These are phyloP conservation scores for Spicauda simplicius DNA, from an alignment of 2,888 invertebrate genomes.

Conservation along the genomic window DNA sequence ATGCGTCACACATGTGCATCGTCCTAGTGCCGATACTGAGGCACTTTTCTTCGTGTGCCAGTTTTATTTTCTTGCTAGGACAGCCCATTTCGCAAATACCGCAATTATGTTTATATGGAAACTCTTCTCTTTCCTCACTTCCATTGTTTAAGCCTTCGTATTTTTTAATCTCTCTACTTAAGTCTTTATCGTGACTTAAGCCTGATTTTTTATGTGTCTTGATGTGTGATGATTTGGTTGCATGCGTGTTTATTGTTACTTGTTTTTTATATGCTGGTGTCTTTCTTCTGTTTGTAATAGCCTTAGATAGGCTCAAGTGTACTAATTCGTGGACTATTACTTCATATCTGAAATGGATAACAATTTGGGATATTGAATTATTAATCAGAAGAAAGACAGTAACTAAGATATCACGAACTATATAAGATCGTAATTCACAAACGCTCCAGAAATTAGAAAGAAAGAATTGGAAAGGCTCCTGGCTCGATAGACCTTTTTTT, in stretches of 20 bases:
- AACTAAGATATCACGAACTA: too few species aligned
- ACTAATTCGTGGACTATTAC: conserved; percentile 9
- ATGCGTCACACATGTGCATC: conserved; percentile 2
- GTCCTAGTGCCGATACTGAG: neutral
- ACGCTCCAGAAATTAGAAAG: too few species aligned
- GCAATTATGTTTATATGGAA: neutral
- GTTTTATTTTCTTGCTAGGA: neutral
- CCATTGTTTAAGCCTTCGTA: neutral
- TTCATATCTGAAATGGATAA: conserved; percentile 5
- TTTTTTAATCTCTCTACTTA: too few species aligned
- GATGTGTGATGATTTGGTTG: neutral
- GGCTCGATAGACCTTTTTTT: too few species aligned
- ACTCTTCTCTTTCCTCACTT: neutral
- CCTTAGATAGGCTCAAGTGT: conserved; percentile 5
- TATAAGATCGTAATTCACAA: too few species aligned
- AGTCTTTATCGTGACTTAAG: too few species aligned
- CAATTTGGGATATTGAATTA: too few species aligned
- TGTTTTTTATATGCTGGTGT: neutral
- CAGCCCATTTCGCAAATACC: neutral
- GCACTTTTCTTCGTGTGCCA: neutral
- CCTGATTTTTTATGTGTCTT: too few species aligned
- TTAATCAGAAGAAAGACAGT: too few species aligned
- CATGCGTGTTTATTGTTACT: neutral
- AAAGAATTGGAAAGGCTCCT: too few species aligned
- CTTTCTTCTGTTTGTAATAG: neutral